Base-by-base conservation (phyloP, 2,797 vertebrate genomes). In the Salmo trutta region DNA sequence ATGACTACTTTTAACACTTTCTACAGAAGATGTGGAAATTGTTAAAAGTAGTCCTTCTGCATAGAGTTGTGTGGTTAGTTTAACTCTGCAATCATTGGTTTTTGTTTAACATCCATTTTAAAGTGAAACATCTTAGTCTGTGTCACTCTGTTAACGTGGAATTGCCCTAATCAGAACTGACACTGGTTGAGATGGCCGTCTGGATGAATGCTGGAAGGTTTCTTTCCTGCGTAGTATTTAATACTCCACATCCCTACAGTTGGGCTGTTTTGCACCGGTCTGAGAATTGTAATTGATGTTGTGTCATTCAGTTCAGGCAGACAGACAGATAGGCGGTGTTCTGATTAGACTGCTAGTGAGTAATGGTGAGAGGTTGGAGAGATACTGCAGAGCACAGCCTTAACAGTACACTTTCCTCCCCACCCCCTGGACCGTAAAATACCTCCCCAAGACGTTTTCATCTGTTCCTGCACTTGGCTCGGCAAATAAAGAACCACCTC, bases 231-330 rank as follows among this genome's bases (percentile, higher is more conserved):
- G 6, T 29, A 16, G 4, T 29, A 16, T 29, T 19, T 8, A 8
- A 7, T 24, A 10, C n/a, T 19, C 5, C 29, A 31, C 29, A 67
- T 17, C 65, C 65, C 29, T 33, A 33, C 19, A 21, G 52, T 76
- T 77, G 53, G 81, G 81, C 81, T 19, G 66, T 82, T 84, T 80
- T 75, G n/a, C 2, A 71, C 3, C 16, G 69, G 73, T 76, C 84
- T 86, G 90, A 91, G 89, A 92, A 89, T 87, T 88, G 73, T 67
- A 29, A 16, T 62, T 24, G 59, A 21, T 21, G 72, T 74, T 78
- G 66, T 81, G 75, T 83, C 79, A 74, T 78, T 80, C 74, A 56
- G 17, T 82, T 80, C 54, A 27, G 31, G 66, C 33, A 29, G 47
- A 51, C 59, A 15, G 75, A 67, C 75, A 47, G 41, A 47, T 47